phyloP scores from a whole-genome alignment of 2,888 invertebrate species.

The Dimorphilus gyrociliatus region DNA sequence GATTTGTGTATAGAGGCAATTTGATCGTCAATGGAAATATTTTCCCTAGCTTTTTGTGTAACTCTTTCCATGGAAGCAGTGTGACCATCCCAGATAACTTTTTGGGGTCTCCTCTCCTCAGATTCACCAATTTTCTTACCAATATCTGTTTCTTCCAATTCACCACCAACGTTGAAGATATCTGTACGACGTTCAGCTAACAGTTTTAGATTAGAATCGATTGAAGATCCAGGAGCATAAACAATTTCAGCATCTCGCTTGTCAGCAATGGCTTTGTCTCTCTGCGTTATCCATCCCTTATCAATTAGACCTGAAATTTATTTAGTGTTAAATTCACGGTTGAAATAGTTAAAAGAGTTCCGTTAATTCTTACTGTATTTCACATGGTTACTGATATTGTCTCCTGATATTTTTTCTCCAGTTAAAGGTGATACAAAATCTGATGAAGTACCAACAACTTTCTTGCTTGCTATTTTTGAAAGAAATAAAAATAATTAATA shows the following conservation, averaged over 20 bases:
- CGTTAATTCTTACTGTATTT: conserved; percentile 48
- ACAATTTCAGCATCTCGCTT: conserved; percentile 77
- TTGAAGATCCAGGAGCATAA: conserved; percentile 51
- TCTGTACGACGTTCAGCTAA: conserved; percentile 97
- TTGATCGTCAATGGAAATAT: conserved; percentile 87
- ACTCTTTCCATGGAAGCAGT: conserved; percentile 91
- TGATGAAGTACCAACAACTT: background rate
- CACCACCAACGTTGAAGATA: conserved; percentile 91
- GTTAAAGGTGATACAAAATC: conserved; percentile 84
- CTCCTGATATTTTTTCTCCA: conserved; percentile 88
- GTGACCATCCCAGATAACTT: conserved; percentile 94
- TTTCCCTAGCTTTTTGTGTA: conserved; percentile 76
- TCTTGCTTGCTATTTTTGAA: conserved; percentile 40
- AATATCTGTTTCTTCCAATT: conserved; percentile 97
- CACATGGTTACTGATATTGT: conserved; percentile 94
- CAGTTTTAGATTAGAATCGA: conserved; percentile 82
- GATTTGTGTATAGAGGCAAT: conserved; percentile 93
- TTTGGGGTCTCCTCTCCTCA: conserved; percentile 54
- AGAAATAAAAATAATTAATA: conserved; percentile 2
- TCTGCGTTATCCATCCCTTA: conserved; percentile 92
- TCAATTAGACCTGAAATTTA: conserved; percentile 56
- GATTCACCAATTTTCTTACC: conserved; percentile 63
- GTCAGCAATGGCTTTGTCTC: conserved; percentile 81
- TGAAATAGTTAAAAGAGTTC: background rate
- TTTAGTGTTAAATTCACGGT: background rate